Conservation (phyloP, 2,888 invertebrate species). For the Cacoxenus indagator region DNA sequence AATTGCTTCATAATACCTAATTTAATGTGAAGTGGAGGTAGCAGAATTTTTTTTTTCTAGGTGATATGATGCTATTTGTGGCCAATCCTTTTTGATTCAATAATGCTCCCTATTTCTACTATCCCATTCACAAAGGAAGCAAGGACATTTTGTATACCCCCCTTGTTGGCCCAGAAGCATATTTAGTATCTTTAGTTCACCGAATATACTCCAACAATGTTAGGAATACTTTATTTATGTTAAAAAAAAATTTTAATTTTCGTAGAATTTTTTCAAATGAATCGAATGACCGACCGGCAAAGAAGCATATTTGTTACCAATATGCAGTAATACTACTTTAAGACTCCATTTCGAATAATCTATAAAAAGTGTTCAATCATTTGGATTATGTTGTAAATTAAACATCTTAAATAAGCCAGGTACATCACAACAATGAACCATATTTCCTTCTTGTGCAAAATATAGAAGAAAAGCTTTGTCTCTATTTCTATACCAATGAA, state of each 20-base stretch:
- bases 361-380: neutral
- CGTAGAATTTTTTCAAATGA: constrained; percentile 11
- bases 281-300: constrained; percentile 23
- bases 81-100: neutral
- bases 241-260: neutral
- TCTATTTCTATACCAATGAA: no score
- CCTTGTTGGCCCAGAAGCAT: constrained; percentile 26
- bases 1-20: constrained; percentile 23
- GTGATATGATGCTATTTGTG: neutral
- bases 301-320: no score
- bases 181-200: constrained; percentile 25
- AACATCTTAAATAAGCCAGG: neutral
- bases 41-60: neutral
- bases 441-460: no score
- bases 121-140: constrained; percentile 23
- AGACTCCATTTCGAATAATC: neutral
- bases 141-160: constrained; percentile 27
- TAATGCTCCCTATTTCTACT: neutral
- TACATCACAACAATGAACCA: neutral
- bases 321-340: no score
- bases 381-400: neutral
- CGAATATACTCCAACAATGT: constrained; percentile 2
- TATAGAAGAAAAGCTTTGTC: no score
- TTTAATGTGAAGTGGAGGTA: constrained; percentile 23
- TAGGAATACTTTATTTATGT: neutral